Evolutionary conservation across 2,113 vertebrate genomes (phyloP).

Genomic region (Lophotis ruficrista): DNA sequence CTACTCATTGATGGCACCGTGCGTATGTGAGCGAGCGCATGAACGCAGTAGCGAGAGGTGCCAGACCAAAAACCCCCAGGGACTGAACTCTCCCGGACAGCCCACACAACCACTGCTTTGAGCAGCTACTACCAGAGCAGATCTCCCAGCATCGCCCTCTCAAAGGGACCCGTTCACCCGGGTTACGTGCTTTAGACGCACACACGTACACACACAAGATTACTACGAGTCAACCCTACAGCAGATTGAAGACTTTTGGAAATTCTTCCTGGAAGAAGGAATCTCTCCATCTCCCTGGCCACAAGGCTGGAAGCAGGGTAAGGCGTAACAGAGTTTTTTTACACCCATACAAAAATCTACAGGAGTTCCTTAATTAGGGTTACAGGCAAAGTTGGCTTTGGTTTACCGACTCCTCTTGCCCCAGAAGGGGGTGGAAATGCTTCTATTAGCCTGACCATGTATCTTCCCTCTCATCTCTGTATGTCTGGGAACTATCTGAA

Average conservation of each 20-base stretch:
- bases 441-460: fast-evolving
- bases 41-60: background rate
- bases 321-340: background rate
- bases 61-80: background rate
- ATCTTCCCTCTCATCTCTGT: background rate
- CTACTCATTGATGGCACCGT: background rate
- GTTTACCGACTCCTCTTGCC: background rate
- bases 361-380: background rate
- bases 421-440: background rate
- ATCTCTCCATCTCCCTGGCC: background rate
- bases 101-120: background rate
- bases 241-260: background rate
- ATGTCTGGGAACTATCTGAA: background rate
- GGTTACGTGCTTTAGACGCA: background rate
- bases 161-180: background rate
- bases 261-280: background rate
- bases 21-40: background rate
- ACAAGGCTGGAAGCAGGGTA: background rate
- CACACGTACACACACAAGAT: background rate
- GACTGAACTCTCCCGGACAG: background rate
- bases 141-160: background rate
- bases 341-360: background rate
- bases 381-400: background rate
- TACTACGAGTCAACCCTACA: background rate
- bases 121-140: background rate